Percentiles rank a stretch among this genome's conserved stretches.
Conservation (phyloP, 2,797 vertebrate genomes). For the Urosaurus nigricauda region DNA sequence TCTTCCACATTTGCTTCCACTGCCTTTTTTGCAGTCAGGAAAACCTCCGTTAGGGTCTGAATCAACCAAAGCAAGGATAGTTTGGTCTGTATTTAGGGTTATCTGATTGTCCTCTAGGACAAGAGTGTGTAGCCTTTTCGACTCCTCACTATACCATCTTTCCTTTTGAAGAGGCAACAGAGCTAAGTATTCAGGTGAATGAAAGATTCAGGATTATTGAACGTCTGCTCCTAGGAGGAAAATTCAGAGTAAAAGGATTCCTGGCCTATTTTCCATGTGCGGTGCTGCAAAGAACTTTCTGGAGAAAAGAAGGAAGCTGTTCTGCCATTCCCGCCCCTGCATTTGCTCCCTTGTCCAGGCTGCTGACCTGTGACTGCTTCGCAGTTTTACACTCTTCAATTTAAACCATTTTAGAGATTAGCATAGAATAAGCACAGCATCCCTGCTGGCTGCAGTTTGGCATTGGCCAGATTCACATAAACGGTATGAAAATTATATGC, state of each 20-base stretch:
- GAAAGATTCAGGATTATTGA: background rate
- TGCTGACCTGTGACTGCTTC: conserved; percentile 6
- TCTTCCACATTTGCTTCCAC: background rate
- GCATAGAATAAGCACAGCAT: background rate
- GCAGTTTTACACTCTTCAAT: background rate
- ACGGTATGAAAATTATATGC: conserved; percentile 24
- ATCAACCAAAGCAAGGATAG: too few species aligned
- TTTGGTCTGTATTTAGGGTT: background rate
- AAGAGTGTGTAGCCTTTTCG: background rate
- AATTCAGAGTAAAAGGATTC: background rate
- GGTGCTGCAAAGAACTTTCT: background rate
- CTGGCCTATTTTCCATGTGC: background rate
- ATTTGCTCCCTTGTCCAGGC: background rate
- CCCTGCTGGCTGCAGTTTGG: background rate
- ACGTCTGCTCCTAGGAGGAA: background rate
- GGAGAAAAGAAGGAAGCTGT: background rate
- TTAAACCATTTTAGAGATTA: conserved; percentile 27
- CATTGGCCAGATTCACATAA: conserved; percentile 13
- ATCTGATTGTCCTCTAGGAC: background rate
- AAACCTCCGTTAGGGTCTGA: background rate
- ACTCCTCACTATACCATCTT: background rate
- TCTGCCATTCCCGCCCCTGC: too few species aligned
- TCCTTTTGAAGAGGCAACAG: background rate
- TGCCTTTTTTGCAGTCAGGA: background rate
- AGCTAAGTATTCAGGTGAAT: background rate